Base-by-base conservation (phyloP, 2,888 invertebrate genomes). In the Arge pagana region DNA sequence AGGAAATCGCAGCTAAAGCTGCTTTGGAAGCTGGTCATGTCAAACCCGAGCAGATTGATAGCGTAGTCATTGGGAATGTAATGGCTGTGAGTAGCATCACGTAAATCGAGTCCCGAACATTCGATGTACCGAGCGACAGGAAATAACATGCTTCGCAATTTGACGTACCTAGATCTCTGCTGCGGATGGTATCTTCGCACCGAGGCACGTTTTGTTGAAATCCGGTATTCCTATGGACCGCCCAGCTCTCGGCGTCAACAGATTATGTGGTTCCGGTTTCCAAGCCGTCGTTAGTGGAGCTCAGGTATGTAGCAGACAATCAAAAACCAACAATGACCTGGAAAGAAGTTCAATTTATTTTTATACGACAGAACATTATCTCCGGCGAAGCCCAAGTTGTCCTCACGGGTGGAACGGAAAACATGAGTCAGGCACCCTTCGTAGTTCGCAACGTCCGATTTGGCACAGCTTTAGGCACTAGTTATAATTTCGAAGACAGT, bases 181-280 rank as follows among this genome's bases (percentile, higher is more conserved):
- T 54, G 77, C 85, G 0, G 96, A 97, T 80, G 94, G 94, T 21
- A 85, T 84, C 59, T 93, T 90, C 74, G 78, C 93, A 52, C 85
- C 97, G 0, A 86, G 98, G 6, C 97, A 98, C 76, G 88, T 90
- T n/a, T 83, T 87, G 0, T 81, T 99, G 13, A 84, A 88, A 63
- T 83, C 86, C 59, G 96, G 96, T 37, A 86, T 98, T 49, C 94
- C 96, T 5, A 78, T 88, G 59, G 89, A 92, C 36, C 86, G 80
- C 54, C 96, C 96, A 1, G 95, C 93, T 0, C 80, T 94, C 2
- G 88, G 88, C 42, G 84, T 99, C 40, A 99, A 98, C 80, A 82
- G 98, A 57, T 82, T 99, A 13, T 99, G 99, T 77, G 99, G 98
- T 11, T 96, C 96, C 23, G 98, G 98, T 1, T 99, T 99, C 78